Base-by-base conservation (phyloP, 2,113 vertebrate species). In the Phyllostomus hastatus region DNA sequence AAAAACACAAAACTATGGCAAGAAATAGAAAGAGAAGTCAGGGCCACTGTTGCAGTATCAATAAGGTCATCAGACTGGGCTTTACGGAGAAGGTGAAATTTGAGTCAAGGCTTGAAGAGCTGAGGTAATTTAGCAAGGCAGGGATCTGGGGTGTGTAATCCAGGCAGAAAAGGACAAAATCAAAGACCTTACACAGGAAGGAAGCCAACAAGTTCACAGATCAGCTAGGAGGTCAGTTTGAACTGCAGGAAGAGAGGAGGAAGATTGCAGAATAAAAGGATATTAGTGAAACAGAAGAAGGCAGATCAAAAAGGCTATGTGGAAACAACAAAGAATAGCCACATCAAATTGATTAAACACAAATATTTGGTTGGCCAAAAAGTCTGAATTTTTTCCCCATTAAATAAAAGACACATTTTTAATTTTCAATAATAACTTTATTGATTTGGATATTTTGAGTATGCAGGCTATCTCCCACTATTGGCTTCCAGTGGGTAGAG, bases 231-330 rank as follows among this genome's bases (percentile, higher is more conserved):
- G 15, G 8, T 14, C 38, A 78, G 1, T 46, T 19, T 88, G 31
- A 35, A 84, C 20, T 81, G 15, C 1, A 88, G 7, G 48, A 79
- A 67, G 48, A 92, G 2, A 41, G 1, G 2, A 2, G 4, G 4
- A 2, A 4, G 4, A 20, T 10, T 48, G 1, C 4, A 50, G 38
- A 69, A 41, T 54, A 20, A 80, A 35, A 52, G 41, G 10, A 38
- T 16, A 1, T 16, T 31, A 70, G 69, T 79, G 22, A 87, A 82
- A n/a, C 8, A 57, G 69, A 7, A 10, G 14, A 75, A 50, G 14
- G 0, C 11, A 46, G 26, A 31, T 31, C 17, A 72, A 0, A 5
- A 67, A 85, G 46, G 4, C 1, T 69, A 10, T 1, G 5, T 28
- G 7, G 28, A 64, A 6, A 46, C 0, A 66, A 16, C 7, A 82